Evolutionary conservation across 2,113 vertebrate genomes (phyloP), one percentile per base, ranked within the genome.

Genomic region (Pygoscelis adeliae): DNA sequence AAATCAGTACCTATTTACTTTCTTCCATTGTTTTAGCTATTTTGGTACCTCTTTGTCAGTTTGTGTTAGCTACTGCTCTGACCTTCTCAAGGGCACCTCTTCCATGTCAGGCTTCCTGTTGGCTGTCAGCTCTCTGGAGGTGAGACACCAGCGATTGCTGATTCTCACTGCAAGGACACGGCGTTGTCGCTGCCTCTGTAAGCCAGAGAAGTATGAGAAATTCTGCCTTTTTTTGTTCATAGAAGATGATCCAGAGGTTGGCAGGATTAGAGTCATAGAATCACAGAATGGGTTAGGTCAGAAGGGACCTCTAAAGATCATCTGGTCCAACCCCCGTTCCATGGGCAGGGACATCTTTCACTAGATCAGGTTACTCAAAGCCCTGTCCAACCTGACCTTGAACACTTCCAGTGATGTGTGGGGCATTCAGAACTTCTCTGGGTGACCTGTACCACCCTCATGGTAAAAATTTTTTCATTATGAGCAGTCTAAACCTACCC

Each of bases 81-180:
- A 81, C 74, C 46, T 89, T 77, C 63, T 71, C 85, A 92, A 92
- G 81, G 86, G 32, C 70, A 82, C n/a, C 50, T 81, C 47, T 47
- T 29, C 0, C 2, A 56, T 66, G 38, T 53, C 4, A 4, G 80
- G 66, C 55, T 76, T 70, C 82, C 69, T 1, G 5, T 38, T 56
- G 53, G 44, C 82, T 81, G 49, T 55, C 74, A 56, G 32, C 62
- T 74, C 34, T 63, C 27, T 38, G 40, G 38, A 65, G 70, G 76
- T 70, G 69, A 52, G 56, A 70, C 49, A 70, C 34, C 20, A 36
- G n/a, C 3, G 2, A 32, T 12, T 38, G 42, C 38, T 26, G 23
- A 4, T 69, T 70, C 55, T 88, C 55, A 73, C 61, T 55, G 40
- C 19, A 27, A 34, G 49, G 49, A 16, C 27, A 13, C 1, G 1